These are phyloP conservation scores for Anoplophora glabripennis DNA, from an alignment of 1,140 invertebrate genomes.

Conservation along the genomic window DNA sequence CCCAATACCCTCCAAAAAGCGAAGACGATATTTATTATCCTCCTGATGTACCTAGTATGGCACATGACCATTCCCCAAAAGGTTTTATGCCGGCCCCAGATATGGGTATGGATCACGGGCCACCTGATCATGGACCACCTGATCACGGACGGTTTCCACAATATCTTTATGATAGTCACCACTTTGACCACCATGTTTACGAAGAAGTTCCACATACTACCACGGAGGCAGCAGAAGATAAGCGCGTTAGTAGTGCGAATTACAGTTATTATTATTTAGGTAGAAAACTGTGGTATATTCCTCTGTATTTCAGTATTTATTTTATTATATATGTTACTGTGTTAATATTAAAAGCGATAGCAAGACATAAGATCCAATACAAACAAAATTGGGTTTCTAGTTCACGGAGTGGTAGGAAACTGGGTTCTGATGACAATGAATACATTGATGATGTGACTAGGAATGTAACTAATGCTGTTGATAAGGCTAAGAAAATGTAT, in stretches of 20 bases:
- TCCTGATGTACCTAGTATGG: slow-evolving; percentile 25
- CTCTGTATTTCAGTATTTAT: slow-evolving; percentile 80
- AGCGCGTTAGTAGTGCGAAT: slow-evolving; percentile 64
- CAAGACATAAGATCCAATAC: slow-evolving; percentile 67
- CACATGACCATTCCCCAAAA: slow-evolving; percentile 12
- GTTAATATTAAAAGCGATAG: slow-evolving; percentile 73
- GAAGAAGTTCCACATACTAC: slow-evolving; percentile 50
- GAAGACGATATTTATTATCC: slow-evolving; percentile 30
- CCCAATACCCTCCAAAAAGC: slow-evolving; percentile 25
- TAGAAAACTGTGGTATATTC: slow-evolving; percentile 77
- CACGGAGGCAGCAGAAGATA: slow-evolving; percentile 50
- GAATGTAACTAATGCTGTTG: slow-evolving; percentile 36
- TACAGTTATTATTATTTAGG: slow-evolving; percentile 81
- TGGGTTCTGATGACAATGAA: slow-evolving; percentile 20
- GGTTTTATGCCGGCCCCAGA: slow-evolving; percentile 2
- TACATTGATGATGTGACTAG: slow-evolving; percentile 32
- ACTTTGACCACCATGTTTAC: slow-evolving; percentile 49
- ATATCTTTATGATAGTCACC: slow-evolving; percentile 27
- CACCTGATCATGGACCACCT: slow-evolving; percentile 10
- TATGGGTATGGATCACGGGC: slow-evolving; percentile 2
- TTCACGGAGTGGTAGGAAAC: slow-evolving; percentile 22
- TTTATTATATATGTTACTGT: slow-evolving; percentile 77
- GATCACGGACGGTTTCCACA: slow-evolving; percentile 26
- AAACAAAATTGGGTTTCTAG: slow-evolving; percentile 39
- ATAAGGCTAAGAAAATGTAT: slow-evolving; percentile 35